phyloP scores from a whole-genome alignment of 1,140 invertebrate species.

The Periplaneta americana region DNA sequence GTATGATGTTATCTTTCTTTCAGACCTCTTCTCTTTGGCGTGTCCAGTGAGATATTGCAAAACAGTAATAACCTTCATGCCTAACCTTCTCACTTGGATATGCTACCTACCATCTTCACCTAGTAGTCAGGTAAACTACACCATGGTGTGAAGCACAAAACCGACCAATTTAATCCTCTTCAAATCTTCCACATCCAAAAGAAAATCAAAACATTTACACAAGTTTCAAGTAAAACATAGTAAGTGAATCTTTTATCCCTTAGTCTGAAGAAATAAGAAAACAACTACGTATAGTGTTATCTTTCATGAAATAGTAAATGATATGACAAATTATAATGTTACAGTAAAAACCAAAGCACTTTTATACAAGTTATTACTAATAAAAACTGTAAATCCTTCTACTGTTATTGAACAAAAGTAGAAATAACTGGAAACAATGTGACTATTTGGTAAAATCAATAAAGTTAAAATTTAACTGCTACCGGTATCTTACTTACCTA shows the following conservation, averaged over 20 bases:
- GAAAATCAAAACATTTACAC: neutral
- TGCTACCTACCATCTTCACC: too few species aligned
- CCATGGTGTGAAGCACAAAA: too few species aligned
- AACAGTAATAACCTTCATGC: neutral
- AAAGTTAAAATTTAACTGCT: too few species aligned
- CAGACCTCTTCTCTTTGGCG: slow-evolving; percentile 7
- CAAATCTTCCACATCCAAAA: neutral
- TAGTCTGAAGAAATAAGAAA: neutral
- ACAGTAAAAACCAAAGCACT: too few species aligned
- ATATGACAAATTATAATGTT: too few species aligned
- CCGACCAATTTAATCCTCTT: neutral
- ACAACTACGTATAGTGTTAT: too few species aligned
- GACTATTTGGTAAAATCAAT: too few species aligned
- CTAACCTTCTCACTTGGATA: neutral
- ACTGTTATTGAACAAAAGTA: too few species aligned
- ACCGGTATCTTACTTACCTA: too few species aligned
- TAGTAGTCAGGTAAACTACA: neutral
- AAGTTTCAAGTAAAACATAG: neutral
- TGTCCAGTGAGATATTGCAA: neutral
- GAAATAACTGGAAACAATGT: too few species aligned
- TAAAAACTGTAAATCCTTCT: too few species aligned
- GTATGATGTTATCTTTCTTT: neutral
- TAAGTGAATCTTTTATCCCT: neutral
- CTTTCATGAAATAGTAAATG: neutral
- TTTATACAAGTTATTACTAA: too few species aligned